These are phyloP conservation scores for Trichomalopsis sarcophagae DNA, from an alignment of 1,140 invertebrate species.

Conservation along the genomic window DNA sequence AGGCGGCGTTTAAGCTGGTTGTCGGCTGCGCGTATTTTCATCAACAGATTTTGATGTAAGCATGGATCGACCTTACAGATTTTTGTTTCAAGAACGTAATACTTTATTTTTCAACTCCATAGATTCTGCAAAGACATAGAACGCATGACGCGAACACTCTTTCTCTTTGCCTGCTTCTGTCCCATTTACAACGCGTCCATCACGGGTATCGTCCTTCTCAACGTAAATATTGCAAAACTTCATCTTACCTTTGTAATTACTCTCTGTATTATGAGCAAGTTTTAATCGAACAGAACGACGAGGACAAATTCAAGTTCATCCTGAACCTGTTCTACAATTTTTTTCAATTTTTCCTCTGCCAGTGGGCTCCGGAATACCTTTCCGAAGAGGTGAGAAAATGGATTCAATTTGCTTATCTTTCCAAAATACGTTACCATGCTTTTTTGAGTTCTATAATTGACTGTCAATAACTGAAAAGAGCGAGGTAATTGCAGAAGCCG, in stretches of 20 bases:
- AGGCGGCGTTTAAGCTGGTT: background rate
- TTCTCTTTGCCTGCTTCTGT: background rate
- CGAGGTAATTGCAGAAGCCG: background rate
- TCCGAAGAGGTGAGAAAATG: conserved; percentile 8
- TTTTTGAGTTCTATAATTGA: background rate
- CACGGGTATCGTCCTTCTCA: background rate
- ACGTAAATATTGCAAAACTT: background rate
- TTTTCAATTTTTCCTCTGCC: conserved; percentile 24
- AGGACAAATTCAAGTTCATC: background rate
- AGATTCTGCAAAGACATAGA: conserved; percentile 31
- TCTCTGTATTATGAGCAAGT: background rate
- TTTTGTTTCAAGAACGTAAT: background rate
- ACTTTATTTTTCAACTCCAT: background rate
- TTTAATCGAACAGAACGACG: background rate
- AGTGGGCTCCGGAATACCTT: conserved; percentile 21
- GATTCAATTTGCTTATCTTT: too few species aligned
- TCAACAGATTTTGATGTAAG: conserved; percentile 34
- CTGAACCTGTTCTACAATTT: background rate
- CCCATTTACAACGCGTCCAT: conserved; percentile 3
- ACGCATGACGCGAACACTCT: background rate
- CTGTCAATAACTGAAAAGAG: background rate
- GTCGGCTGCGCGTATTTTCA: background rate
- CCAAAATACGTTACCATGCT: background rate
- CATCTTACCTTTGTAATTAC: background rate
- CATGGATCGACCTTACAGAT: background rate